Percentiles rank a stretch among this genome's conserved stretches.
These are phyloP conservation scores for Ommatoiulus sabulosus DNA, from an alignment of 2,888 invertebrate genomes.

Conservation along the genomic window DNA sequence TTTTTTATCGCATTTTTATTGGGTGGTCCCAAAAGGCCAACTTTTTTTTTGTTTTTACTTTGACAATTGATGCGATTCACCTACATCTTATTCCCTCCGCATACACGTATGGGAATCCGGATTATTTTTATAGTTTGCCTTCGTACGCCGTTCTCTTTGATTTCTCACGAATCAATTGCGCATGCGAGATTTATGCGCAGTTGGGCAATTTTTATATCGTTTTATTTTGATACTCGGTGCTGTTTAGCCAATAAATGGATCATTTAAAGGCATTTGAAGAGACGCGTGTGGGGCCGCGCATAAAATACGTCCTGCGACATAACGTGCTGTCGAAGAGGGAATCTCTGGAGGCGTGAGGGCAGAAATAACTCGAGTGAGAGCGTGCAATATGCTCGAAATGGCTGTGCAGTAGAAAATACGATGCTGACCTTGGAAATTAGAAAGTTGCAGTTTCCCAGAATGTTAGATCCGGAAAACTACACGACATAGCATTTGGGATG, in stretches of 20 bases:
- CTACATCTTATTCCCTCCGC: background rate
- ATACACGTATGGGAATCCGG: background rate
- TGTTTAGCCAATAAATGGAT: constrained; percentile 17
- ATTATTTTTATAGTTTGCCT: constrained; percentile 14
- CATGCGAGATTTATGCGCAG: constrained; percentile 31
- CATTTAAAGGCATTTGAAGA: background rate
- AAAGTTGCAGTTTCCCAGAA: too few relatives aligned
- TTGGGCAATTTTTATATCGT: constrained; percentile 7
- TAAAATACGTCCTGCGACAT: background rate
- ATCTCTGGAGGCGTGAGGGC: too few relatives aligned
- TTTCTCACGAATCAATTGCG: constrained; percentile 14
- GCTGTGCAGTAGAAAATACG: too few relatives aligned
- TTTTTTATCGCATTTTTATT: constrained; percentile 25
- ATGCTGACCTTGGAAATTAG: too few relatives aligned
- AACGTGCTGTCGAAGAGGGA: too few relatives aligned
- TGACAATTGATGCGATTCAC: constrained; percentile 38
- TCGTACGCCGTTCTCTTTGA: background rate
- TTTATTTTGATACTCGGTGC: constrained; percentile 7
- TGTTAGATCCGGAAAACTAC: too few relatives aligned
- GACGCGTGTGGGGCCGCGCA: background rate
- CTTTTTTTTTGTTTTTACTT: background rate
- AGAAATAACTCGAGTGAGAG: too few relatives aligned
- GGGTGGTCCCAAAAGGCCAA: constrained; percentile 26
- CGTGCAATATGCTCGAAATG: too few relatives aligned
- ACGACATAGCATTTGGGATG: too few relatives aligned